Percentiles rank a stretch among this genome's conserved stretches.
These are phyloP conservation scores for Cavia aperea DNA, from an alignment of 2,113 vertebrate species.

Conservation along the genomic window DNA sequence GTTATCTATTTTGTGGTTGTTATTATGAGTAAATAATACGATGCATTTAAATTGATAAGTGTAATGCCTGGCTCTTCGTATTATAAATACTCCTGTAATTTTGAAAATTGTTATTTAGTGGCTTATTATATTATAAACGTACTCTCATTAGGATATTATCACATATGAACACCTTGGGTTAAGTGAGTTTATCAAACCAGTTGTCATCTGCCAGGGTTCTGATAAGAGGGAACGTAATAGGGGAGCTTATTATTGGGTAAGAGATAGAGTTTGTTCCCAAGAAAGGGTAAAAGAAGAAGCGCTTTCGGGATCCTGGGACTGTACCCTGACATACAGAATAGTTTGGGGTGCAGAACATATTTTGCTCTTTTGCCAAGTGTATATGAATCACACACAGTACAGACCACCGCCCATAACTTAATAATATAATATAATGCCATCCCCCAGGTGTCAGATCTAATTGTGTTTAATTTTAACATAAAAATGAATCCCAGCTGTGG, in stretches of 20 bases:
- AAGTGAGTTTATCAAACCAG: background rate
- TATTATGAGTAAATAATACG: background rate
- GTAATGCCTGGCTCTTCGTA: background rate
- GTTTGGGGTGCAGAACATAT: background rate
- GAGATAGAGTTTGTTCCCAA: background rate
- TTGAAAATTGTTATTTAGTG: background rate
- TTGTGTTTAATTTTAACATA: slow-evolving; percentile 1
- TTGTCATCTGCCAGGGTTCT: background rate
- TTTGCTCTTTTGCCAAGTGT: background rate
- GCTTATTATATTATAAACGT: background rate
- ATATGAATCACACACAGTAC: background rate
- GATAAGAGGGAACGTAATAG: background rate
- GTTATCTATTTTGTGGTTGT: background rate
- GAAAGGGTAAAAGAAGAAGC: background rate
- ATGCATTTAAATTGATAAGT: background rate
- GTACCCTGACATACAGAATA: background rate
- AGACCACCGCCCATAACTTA: background rate
- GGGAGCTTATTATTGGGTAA: background rate
- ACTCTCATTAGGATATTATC: background rate
- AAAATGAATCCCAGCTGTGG: background rate
- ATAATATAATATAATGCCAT: background rate
- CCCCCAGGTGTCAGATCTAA: background rate
- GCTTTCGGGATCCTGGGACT: background rate
- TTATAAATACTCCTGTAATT: background rate
- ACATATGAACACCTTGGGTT: background rate